phyloP scores from a whole-genome alignment of 2,797 vertebrate genomes.

The Brotogeris chrysoptera region DNA sequence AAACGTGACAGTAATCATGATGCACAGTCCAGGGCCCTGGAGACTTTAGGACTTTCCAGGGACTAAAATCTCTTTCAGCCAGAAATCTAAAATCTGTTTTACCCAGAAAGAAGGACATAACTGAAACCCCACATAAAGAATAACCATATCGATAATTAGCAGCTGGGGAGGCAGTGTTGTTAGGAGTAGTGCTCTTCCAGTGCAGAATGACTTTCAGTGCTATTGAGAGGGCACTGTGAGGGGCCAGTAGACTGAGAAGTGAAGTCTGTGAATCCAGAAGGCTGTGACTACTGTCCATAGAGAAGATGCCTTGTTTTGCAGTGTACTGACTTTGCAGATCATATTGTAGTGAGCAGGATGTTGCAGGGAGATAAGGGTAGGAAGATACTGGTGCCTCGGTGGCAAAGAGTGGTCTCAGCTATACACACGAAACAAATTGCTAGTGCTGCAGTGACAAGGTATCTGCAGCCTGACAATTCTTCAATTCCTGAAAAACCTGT shows the following conservation, averaged over 20 bases:
- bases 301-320: not conserved
- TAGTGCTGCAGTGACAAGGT: not conserved
- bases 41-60: not conserved
- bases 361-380: not conserved
- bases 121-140: not conserved
- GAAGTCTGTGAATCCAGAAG: not conserved
- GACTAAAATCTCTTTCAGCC: not conserved
- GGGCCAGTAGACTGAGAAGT: not conserved
- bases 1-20: not conserved
- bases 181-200: not conserved
- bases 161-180: not conserved
- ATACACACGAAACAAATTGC: not conserved
- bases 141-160: not conserved
- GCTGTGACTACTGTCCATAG: not conserved
- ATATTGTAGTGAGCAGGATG: not conserved
- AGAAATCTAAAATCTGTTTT: not conserved
- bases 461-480: not conserved
- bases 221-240: not conserved
- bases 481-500: not conserved
- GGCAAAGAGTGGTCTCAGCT: not conserved
- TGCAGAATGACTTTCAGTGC: not conserved
- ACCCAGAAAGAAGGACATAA: not conserved
- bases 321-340: not conserved
- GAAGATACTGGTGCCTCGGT: not conserved
- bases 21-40: not conserved